Evolutionary conservation across 2,797 vertebrate species (phyloP).

Genomic region (Tangara arthus): DNA sequence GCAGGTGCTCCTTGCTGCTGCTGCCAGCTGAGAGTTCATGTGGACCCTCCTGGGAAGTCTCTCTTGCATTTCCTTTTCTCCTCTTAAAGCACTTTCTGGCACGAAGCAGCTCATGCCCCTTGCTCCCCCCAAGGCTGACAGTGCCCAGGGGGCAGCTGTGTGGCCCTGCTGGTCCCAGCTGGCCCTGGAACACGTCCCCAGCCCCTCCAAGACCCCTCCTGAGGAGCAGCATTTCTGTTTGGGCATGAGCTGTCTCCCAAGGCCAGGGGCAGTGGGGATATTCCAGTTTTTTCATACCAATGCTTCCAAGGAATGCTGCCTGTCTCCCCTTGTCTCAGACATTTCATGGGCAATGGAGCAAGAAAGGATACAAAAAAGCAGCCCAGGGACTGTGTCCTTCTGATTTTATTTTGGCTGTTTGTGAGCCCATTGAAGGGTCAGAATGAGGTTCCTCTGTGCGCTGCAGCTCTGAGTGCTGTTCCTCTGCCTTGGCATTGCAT

Average conservation of each 20-base stretch:
- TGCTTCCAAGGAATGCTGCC: constrained; percentile 87
- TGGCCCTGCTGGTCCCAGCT: constrained; percentile 75
- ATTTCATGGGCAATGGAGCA: constrained; percentile 82
- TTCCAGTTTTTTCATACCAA: constrained; percentile 78
- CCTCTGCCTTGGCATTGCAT: background rate
- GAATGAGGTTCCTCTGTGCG: background rate
- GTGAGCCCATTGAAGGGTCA: constrained; percentile 43
- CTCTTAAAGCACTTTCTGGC: background rate
- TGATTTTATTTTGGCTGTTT: constrained; percentile 71
- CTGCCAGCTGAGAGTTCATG: background rate
- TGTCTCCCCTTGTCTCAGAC: constrained; percentile 73
- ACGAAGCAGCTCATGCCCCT: constrained; percentile 71
- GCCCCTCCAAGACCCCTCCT: constrained; percentile 32
- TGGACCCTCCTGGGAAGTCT: background rate
- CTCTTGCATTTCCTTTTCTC: background rate
- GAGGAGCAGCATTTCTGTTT: constrained; percentile 33
- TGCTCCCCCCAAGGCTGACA: constrained; percentile 54
- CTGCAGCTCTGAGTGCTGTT: background rate
- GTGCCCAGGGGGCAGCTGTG: constrained; percentile 3
- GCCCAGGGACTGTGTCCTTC: constrained; percentile 63
- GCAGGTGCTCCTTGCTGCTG: background rate
- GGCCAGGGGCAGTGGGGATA: constrained; percentile 77
- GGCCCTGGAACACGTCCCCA: constrained; percentile 61
- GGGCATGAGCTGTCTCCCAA: constrained; percentile 68
- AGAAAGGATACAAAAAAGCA: constrained; percentile 79